Conservation (phyloP, 2,113 vertebrate species). For the Coptodon bakossiorum region DNA sequence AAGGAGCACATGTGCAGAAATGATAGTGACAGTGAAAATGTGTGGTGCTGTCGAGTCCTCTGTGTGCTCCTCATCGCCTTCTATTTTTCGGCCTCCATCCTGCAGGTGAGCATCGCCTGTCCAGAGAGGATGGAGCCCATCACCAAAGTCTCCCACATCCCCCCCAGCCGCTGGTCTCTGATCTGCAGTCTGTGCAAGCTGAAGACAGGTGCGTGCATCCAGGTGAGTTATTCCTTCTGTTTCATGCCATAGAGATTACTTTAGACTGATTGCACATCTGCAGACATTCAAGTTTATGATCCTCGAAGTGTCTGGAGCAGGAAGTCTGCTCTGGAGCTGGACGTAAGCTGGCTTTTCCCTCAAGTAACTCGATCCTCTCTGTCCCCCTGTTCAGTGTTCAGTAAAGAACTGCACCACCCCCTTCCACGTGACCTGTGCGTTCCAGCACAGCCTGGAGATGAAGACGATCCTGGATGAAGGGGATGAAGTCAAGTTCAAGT, state of each 20-base stretch:
- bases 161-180: constrained; percentile 94
- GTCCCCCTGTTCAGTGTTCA: constrained; percentile 80
- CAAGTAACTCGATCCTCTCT: not conserved
- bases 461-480: constrained; percentile 95
- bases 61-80: not conserved
- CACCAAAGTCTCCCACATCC: constrained; percentile 97
- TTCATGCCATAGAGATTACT: not conserved
- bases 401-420: constrained; percentile 97
- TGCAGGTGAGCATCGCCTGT: constrained; percentile 95
- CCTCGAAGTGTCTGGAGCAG: not conserved
- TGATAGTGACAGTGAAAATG: not conserved
- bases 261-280: not conserved
- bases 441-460: constrained; percentile 97
- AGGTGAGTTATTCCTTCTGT: constrained; percentile 67
- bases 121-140: constrained; percentile 98
- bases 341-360: not conserved
- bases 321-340: not conserved
- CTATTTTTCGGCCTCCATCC: not conserved
- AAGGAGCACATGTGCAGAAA: not conserved
- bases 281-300: not conserved
- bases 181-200: constrained; percentile 95
- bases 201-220: constrained; percentile 97
- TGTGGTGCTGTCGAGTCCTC: not conserved
- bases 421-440: constrained; percentile 99
- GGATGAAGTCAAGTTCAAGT: constrained; percentile 97